Conservation (phyloP, 2,888 invertebrate genomes). For the Buathra laborator region DNA sequence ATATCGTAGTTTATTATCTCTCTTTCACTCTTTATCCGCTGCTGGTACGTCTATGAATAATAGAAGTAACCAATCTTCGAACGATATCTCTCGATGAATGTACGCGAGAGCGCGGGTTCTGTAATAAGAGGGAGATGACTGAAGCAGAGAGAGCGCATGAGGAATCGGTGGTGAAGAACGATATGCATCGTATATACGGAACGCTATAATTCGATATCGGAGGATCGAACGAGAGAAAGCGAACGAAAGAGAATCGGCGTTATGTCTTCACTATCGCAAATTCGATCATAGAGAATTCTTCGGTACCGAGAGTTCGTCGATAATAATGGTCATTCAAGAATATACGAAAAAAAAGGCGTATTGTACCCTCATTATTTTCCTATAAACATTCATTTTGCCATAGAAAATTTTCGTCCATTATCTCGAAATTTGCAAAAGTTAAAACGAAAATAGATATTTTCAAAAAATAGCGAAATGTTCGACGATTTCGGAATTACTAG, state of each 20-base stretch:
- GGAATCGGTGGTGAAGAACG: constrained; percentile 35
- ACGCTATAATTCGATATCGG: constrained; percentile 22
- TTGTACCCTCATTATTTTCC: too few species aligned
- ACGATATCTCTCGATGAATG: constrained; percentile 56
- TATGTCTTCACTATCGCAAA: constrained; percentile 22
- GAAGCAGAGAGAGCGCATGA: neutral
- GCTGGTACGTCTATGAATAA: constrained; percentile 54
- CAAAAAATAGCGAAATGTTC: too few species aligned
- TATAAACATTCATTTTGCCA: too few species aligned
- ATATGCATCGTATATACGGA: constrained; percentile 13
- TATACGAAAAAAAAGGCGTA: neutral
- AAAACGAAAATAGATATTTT: too few species aligned
- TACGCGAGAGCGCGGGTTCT: constrained; percentile 14
- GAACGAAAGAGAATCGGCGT: neutral
- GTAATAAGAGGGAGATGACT: constrained; percentile 40
- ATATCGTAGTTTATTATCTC: too few species aligned
- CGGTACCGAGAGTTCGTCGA: neutral
- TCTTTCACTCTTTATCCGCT: neutral
- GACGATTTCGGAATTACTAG: too few species aligned
- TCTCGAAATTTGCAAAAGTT: too few species aligned
- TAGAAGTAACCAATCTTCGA: constrained; percentile 63
- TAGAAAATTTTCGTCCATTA: too few species aligned
- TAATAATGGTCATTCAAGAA: neutral
- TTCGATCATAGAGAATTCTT: neutral
- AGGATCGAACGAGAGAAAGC: constrained; percentile 41